phyloP scores from a whole-genome alignment of 2,113 vertebrate genomes.

The Calyptommatus sinebrachiatus region DNA sequence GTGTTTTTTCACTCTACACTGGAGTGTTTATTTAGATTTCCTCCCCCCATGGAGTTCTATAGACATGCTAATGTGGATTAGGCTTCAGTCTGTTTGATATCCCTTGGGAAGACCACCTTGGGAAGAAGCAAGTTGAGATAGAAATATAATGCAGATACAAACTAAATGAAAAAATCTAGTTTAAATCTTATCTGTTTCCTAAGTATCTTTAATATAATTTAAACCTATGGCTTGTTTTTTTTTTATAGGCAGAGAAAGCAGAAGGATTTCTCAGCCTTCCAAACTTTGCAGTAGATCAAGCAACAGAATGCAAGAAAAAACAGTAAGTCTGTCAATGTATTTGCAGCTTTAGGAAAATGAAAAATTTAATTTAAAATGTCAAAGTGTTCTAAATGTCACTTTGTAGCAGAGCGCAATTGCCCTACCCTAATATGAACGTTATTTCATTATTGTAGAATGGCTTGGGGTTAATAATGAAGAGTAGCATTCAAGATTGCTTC shows the following conservation, averaged over 20 bases:
- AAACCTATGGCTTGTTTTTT: conserved; percentile 18
- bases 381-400: background rate
- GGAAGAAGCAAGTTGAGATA: too few relatives aligned
- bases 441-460: too few relatives aligned
- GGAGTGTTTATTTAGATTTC: conserved; percentile 40
- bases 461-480: too few relatives aligned
- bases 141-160: too few relatives aligned
- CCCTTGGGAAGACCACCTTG: too few relatives aligned
- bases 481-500: too few relatives aligned
- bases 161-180: conserved; percentile 24
- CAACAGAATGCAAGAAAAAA: conserved; percentile 96
- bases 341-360: background rate
- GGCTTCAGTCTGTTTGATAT: too few relatives aligned
- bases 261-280: conserved; percentile 93
- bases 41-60: conserved; percentile 18
- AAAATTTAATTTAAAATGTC: accelerated
- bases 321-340: conserved; percentile 78
- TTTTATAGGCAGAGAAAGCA: conserved; percentile 90
- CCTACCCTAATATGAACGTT: too few relatives aligned
- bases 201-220: conserved; percentile 4
- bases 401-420: background rate
- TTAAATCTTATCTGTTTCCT: conserved; percentile 16
- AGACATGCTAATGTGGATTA: too few relatives aligned
- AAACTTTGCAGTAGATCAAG: conserved; percentile 90
- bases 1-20: background rate